These are phyloP conservation scores for roundworm (Caenorhabditis elegans) DNA, from an alignment of 1,140 invertebrate species.

Conservation along the genomic window WBcel235 BX284605.5:9338001-9338500, in stretches of 20 bases:
- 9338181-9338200: conserved; percentile 67
- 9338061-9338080: conserved; percentile 75
- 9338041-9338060: conserved; percentile 83
- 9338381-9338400: not conserved
- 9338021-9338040: conserved; percentile 78
- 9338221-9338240: not conserved
- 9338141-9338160: no score
- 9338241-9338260: not conserved
- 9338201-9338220: conserved; percentile 60
- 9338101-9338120: conserved; percentile 83
- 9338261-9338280: conserved; percentile 10
- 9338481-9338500: conserved; percentile 91
- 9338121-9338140: no score
- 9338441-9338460: conserved; percentile 73
- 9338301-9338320: conserved; percentile 72
- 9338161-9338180: conserved; percentile 76
- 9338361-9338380: not conserved
- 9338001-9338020: conserved; percentile 85
- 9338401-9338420: not conserved
- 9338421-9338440: not conserved
- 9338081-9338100: conserved; percentile 78
- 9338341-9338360: conserved; percentile 71
- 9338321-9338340: conserved; percentile 91
- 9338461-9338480: conserved; percentile 78
- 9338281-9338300: conserved; percentile 67